Conservation (phyloP, 2,888 invertebrate genomes). For the Pollenia angustigena region DNA sequence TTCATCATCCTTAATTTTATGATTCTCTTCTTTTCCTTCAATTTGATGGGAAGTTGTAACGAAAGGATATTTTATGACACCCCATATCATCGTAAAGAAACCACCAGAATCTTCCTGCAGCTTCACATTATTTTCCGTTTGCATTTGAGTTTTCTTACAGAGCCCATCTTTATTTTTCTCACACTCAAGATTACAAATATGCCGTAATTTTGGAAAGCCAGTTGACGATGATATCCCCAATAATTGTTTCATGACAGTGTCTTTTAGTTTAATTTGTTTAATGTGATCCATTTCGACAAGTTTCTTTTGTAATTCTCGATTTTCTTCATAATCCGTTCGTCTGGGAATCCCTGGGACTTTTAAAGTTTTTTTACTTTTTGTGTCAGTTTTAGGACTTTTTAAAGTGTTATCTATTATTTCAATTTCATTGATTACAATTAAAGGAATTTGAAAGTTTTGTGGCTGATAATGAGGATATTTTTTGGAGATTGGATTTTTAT, state of each 20-base stretch:
- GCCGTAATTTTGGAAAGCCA: conserved; percentile 25
- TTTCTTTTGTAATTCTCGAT: background rate
- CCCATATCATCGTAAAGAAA: conserved; percentile 7
- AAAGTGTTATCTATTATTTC: background rate
- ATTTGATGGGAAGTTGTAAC: background rate
- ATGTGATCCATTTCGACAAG: background rate
- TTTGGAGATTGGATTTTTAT: background rate
- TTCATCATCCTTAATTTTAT: background rate
- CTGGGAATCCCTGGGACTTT: background rate
- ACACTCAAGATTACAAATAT: background rate
- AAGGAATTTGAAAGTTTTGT: background rate
- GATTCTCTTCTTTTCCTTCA: background rate
- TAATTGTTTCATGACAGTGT: conserved; percentile 24
- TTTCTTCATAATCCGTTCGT: background rate
- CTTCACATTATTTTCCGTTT: background rate
- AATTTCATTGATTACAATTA: conserved; percentile 12
- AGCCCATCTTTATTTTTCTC: background rate
- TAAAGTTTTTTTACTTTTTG: background rate
- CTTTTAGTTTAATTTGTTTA: conserved; percentile 22
- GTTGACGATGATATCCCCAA: background rate
- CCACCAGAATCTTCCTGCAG: background rate
- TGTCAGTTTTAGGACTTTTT: background rate
- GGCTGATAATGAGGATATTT: background rate
- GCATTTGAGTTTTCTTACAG: background rate
- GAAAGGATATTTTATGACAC: conserved; percentile 35